phyloP scores from a whole-genome alignment of 2,888 invertebrate genomes.

The Malthinus seriepunctatus region DNA sequence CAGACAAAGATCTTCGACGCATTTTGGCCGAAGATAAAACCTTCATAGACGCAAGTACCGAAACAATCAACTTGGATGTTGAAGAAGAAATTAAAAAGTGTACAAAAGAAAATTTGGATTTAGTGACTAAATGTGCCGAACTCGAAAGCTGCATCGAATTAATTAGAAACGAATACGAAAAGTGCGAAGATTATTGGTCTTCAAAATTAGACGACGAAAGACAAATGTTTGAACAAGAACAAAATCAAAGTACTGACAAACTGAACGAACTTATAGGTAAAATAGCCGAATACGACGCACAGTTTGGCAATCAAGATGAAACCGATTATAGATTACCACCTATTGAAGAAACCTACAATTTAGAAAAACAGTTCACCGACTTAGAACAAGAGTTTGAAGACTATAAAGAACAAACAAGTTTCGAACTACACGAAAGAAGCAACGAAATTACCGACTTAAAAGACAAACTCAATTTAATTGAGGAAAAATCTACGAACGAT shows the following conservation, averaged over 20 bases:
- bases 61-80: constrained; percentile 42
- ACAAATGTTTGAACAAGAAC: constrained; percentile 73
- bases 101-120: constrained; percentile 52
- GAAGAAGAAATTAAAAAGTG: constrained; percentile 44
- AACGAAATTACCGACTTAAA: constrained; percentile 61
- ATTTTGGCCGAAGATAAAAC: constrained; percentile 35
- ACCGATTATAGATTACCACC: constrained; percentile 66
- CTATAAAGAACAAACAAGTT: constrained; percentile 58
- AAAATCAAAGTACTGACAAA: constrained; percentile 75
- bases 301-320: constrained; percentile 60
- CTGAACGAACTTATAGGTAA: constrained; percentile 72
- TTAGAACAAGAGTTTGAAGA: constrained; percentile 71
- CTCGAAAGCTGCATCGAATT: constrained; percentile 75
- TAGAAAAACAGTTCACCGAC: constrained; percentile 73
- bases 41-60: constrained; percentile 28
- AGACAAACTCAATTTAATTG: constrained; percentile 54
- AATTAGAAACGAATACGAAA: constrained; percentile 77
- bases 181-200: constrained; percentile 87
- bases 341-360: constrained; percentile 74
- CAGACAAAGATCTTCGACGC: constrained; percentile 35
- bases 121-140: constrained; percentile 62
- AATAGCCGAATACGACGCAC: constrained; percentile 80
- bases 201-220: constrained; percentile 79
- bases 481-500: constrained; percentile 37
- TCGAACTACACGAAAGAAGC: constrained; percentile 60